Evolutionary conservation across 2,888 invertebrate species (phyloP).

Genomic region (Galerucella pusilla): DNA sequence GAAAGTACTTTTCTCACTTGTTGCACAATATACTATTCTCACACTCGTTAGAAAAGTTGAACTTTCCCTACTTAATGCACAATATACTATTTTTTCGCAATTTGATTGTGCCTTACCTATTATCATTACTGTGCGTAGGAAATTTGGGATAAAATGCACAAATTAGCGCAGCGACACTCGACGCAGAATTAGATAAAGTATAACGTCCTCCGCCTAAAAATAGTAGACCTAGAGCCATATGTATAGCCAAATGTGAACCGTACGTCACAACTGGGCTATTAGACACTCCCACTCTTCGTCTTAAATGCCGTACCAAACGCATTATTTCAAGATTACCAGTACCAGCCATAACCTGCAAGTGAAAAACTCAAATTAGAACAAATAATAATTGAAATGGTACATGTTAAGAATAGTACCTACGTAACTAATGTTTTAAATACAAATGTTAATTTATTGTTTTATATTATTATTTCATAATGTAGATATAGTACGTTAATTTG

Average conservation of each 20-base stretch:
- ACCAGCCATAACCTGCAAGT: slow-evolving; percentile 87
- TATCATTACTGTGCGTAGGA: slow-evolving; percentile 95
- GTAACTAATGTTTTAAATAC: no score
- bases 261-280: slow-evolving; percentile 82
- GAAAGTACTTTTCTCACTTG: no score
- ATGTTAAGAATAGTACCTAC: no score
- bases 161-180: slow-evolving; percentile 88
- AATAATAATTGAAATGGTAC: background rate
- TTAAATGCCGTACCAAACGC: slow-evolving; percentile 85
- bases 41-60: no score
- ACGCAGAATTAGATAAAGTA: slow-evolving; percentile 83
- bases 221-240: slow-evolving; percentile 92
- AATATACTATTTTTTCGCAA: no score
- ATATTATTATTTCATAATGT: no score
- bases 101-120: slow-evolving; percentile 72
- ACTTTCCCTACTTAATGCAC: no score
- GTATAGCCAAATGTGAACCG: slow-evolving; percentile 94
- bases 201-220: slow-evolving; percentile 95
- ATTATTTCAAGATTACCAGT: slow-evolving; percentile 89
- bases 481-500: no score
- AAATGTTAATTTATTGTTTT: no score
- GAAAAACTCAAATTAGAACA: background rate
- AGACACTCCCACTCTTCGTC: slow-evolving; percentile 81
- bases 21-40: no score
- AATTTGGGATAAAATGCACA: slow-evolving; percentile 97